These are phyloP conservation scores for Salpingus planirostris DNA, from an alignment of 2,888 invertebrate species.

Conservation along the genomic window DNA sequence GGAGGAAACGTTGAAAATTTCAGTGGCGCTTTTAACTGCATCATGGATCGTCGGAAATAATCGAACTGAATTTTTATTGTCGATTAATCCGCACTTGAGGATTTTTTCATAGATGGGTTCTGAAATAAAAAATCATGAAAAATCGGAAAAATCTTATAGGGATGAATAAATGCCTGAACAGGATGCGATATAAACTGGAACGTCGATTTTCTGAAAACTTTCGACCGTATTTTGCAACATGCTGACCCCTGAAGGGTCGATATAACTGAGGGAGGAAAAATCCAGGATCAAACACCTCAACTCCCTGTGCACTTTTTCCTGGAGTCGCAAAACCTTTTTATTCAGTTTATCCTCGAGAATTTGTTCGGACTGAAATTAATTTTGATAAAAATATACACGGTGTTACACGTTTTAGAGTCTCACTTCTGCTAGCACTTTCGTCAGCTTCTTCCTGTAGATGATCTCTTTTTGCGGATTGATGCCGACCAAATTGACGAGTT, in stretches of 20 bases:
- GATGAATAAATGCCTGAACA: conserved; percentile 21
- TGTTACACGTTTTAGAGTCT: no score
- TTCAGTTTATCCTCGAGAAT: no score
- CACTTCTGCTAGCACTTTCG: conserved; percentile 21
- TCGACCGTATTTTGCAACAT: conserved; percentile 45
- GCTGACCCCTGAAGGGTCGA: conserved; percentile 56
- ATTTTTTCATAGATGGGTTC: conserved; percentile 58
- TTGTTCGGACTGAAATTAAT: no score
- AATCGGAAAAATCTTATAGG: not conserved
- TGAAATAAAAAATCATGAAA: conserved; percentile 32
- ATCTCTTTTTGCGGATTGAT: conserved; percentile 44
- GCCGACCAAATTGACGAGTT: conserved; percentile 45
- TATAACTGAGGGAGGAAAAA: conserved; percentile 53
- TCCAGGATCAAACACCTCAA: conserved; percentile 47
- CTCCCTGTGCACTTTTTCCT: conserved; percentile 26
- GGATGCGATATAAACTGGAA: conserved; percentile 46
- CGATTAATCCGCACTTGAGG: conserved; percentile 48
- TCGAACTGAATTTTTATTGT: conserved; percentile 44
- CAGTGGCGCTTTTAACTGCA: conserved; percentile 49
- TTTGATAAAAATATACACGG: no score
- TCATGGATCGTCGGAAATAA: conserved; percentile 57
- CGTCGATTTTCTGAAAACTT: conserved; percentile 45
- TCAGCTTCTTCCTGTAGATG: conserved; percentile 37
- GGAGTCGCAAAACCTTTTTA: no score
- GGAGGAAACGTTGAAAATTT: not conserved